phyloP scores from a whole-genome alignment of 2,888 invertebrate genomes.

The Cheilosia scutellata region DNA sequence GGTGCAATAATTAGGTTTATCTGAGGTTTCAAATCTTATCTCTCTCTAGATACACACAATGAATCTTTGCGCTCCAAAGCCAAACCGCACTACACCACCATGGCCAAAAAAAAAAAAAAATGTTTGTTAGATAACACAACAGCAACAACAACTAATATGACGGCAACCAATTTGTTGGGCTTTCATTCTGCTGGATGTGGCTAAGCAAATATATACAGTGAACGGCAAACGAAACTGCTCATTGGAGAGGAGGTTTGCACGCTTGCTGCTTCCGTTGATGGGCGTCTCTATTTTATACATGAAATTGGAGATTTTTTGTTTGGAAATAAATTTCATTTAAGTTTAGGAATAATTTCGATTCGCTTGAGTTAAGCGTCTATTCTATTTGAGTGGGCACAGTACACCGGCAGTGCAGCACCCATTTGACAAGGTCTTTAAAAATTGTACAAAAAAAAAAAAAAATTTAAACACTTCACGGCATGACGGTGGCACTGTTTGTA shows the following conservation, averaged over 20 bases:
- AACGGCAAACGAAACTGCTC: slow-evolving; percentile 27
- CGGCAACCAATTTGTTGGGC: slow-evolving; percentile 53
- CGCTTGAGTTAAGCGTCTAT: slow-evolving; percentile 65
- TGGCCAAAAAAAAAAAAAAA: slow-evolving; percentile 35
- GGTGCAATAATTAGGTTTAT: slow-evolving; percentile 71
- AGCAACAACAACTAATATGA: slow-evolving; percentile 23
- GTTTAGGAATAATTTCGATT: slow-evolving; percentile 52
- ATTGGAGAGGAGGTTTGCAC: slow-evolving; percentile 31
- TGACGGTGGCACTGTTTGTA: background rate
- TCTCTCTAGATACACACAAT: slow-evolving; percentile 50
- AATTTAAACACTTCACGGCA: background rate
- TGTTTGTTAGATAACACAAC: slow-evolving; percentile 40
- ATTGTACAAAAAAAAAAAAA: background rate
- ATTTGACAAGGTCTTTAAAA: slow-evolving; percentile 50
- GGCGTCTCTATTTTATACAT: slow-evolving; percentile 21
- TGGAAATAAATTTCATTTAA: slow-evolving; percentile 26
- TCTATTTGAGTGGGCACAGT: slow-evolving; percentile 38
- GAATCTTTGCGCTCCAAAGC: slow-evolving; percentile 58
- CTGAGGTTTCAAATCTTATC: slow-evolving; percentile 62
- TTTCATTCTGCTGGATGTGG: slow-evolving; percentile 36
- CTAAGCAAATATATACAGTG: slow-evolving; percentile 1
- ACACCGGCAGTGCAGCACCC: slow-evolving; percentile 21
- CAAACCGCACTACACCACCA: background rate
- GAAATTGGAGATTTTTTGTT: slow-evolving; percentile 32
- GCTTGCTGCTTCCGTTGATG: slow-evolving; percentile 41